Conservation (phyloP, 2,113 vertebrate genomes). For the Oncorhynchus gorbuscha region DNA sequence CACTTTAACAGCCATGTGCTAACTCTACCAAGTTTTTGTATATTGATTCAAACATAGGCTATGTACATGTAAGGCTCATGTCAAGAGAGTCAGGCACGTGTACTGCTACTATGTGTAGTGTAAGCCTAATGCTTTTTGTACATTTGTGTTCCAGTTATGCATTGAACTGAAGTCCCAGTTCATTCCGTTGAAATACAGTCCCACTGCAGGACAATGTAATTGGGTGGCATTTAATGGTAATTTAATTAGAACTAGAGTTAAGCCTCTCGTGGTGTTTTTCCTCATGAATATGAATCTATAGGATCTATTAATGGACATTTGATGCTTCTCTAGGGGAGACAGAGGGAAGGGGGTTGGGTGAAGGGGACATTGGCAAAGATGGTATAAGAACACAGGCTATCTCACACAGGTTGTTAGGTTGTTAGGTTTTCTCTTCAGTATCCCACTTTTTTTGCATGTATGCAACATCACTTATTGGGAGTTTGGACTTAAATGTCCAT, state of each 20-base stretch:
- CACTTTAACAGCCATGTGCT: too few species aligned
- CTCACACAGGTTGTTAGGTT: background rate
- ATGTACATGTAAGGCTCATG: too few species aligned
- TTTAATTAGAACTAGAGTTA: constrained; percentile 54
- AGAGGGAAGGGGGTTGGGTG: background rate
- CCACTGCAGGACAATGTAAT: constrained; percentile 25
- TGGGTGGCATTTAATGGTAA: constrained; percentile 63
- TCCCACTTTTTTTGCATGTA: too few species aligned
- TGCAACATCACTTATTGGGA: too few species aligned
- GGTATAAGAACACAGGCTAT: background rate
- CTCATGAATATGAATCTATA: constrained; percentile 44
- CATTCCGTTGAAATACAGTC: constrained; percentile 10
- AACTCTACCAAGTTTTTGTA: background rate
- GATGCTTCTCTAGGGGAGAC: background rate
- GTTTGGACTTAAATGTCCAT: too few species aligned
- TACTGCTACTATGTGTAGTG: too few species aligned
- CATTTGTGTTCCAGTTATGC: constrained; percentile 19
- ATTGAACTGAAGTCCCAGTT: constrained; percentile 17
- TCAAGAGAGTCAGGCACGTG: too few species aligned
- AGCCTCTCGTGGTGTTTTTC: constrained; percentile 21
- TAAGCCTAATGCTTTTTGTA: background rate
- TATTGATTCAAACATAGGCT: background rate
- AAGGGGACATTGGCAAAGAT: background rate
- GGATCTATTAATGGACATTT: constrained; percentile 10
- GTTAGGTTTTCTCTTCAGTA: background rate